Evolutionary conservation across 2,113 vertebrate species (phyloP).

Genomic region (Lepus timidus): DNA sequence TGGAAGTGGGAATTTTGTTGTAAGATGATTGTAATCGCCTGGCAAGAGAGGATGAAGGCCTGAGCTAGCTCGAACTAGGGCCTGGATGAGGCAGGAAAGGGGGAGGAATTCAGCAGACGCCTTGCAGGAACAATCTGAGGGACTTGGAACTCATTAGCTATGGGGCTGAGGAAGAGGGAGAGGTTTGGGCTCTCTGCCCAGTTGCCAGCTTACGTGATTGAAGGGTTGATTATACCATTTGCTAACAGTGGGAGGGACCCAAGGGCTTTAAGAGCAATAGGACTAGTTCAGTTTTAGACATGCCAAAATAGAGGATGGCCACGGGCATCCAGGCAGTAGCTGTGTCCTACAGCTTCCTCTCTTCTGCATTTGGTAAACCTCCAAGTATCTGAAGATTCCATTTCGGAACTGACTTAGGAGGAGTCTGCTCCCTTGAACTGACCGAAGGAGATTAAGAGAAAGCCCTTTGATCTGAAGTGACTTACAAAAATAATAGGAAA

Average conservation of each 20-base stretch:
- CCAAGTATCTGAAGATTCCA: neutral
- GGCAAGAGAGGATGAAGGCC: slow-evolving; percentile 16
- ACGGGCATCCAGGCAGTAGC: rapidly evolving
- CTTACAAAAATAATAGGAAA: neutral
- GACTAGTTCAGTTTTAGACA: neutral
- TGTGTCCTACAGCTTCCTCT: neutral
- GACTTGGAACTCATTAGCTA: slow-evolving; percentile 52
- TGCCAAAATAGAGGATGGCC: neutral
- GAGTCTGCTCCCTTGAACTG: slow-evolving; percentile 7
- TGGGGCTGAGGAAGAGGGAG: slow-evolving; percentile 62
- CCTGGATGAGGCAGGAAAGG: neutral
- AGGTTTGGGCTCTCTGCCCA: slow-evolving; percentile 57
- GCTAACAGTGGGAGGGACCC: neutral
- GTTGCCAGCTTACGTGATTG: slow-evolving; percentile 31
- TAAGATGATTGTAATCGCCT: slow-evolving; percentile 7
- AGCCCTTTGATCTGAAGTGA: neutral
- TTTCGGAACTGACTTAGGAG: neutral
- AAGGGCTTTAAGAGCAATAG: neutral
- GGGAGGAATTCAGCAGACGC: neutral
- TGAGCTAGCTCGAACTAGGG: neutral
- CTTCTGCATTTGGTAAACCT: neutral
- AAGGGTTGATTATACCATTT: slow-evolving; percentile 14
- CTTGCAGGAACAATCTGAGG: slow-evolving; percentile 9
- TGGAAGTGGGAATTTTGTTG: neutral
- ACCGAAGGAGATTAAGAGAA: slow-evolving; percentile 5